Percentiles rank a stretch among this genome's conserved stretches.
Conservation (phyloP, 1,140 invertebrate genomes). For the Chelonus insularis region DNA sequence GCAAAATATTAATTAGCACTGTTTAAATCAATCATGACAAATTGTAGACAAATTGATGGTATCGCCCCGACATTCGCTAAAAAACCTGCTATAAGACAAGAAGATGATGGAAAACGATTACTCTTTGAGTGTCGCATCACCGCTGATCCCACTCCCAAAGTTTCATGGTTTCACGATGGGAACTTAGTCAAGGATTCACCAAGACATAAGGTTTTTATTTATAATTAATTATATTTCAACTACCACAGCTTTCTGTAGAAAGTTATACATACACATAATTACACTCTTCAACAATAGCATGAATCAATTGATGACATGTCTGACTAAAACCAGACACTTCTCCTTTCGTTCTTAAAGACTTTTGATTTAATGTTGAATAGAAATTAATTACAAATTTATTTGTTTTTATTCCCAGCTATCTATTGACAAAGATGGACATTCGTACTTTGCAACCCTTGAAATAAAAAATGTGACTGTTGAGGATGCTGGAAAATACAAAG, state of each 20-base stretch:
- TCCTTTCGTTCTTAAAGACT: too few species aligned
- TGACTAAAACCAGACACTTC: too few species aligned
- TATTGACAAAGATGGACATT: conserved; percentile 88
- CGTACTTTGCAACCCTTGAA: conserved; percentile 89
- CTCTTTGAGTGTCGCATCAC: conserved; percentile 95
- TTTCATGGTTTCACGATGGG: conserved; percentile 91
- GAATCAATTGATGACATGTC: too few species aligned
- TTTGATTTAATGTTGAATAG: too few species aligned
- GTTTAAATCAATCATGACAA: too few species aligned
- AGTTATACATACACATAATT: too few species aligned
- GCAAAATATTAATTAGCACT: too few species aligned
- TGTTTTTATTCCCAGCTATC: conserved; percentile 67
- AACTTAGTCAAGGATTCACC: conserved; percentile 73
- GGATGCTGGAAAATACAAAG: conserved; percentile 96
- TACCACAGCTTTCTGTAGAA: too few species aligned
- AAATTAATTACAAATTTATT: background rate
- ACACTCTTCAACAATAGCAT: too few species aligned
- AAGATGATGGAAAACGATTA: conserved; percentile 93
- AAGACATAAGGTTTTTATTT: conserved; percentile 90
- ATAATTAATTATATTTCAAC: too few species aligned
- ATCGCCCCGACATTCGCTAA: conserved; percentile 96
- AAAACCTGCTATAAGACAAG: conserved; percentile 95
- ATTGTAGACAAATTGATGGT: conserved; percentile 90
- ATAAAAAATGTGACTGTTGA: conserved; percentile 93
- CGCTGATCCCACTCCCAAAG: conserved; percentile 88